These are phyloP conservation scores for Baccha elongata DNA, from an alignment of 2,888 invertebrate genomes.

Conservation along the genomic window DNA sequence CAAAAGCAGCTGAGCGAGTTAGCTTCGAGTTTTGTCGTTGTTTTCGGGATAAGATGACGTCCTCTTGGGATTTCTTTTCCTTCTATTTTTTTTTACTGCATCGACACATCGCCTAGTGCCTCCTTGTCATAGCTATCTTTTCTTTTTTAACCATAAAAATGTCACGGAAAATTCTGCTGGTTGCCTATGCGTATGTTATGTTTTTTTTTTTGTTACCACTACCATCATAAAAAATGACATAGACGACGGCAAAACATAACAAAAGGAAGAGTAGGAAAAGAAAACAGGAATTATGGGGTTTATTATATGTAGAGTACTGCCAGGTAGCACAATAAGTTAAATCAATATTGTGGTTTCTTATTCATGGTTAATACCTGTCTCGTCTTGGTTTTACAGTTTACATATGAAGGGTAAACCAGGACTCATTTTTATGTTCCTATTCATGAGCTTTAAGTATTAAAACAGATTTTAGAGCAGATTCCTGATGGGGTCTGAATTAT, in stretches of 20 bases:
- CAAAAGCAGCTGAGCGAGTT: conserved; percentile 56
- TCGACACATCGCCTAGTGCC: conserved; percentile 20
- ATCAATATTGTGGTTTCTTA: background rate
- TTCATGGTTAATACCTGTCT: background rate
- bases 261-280: conserved; percentile 11
- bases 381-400: no score
- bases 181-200: conserved; percentile 25
- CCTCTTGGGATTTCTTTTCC: conserved; percentile 12
- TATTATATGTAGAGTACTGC: conserved; percentile 46
- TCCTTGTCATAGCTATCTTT: conserved; percentile 21
- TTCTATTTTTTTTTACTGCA: conserved; percentile 18
- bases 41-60: conserved; percentile 57
- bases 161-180: conserved; percentile 61
- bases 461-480: no score
- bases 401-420: no score
- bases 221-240: conserved; percentile 38
- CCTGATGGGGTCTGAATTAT: no score
- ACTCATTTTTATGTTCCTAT: no score
- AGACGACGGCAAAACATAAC: conserved; percentile 22
- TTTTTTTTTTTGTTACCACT: conserved; percentile 20
- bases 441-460: no score
- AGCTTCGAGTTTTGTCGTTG: conserved; percentile 43
- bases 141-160: conserved; percentile 50
- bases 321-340: conserved; percentile 31
- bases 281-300: conserved; percentile 50